Base-by-base conservation (phyloP, 1,140 invertebrate species). In the Vanessa tameamea region DNA sequence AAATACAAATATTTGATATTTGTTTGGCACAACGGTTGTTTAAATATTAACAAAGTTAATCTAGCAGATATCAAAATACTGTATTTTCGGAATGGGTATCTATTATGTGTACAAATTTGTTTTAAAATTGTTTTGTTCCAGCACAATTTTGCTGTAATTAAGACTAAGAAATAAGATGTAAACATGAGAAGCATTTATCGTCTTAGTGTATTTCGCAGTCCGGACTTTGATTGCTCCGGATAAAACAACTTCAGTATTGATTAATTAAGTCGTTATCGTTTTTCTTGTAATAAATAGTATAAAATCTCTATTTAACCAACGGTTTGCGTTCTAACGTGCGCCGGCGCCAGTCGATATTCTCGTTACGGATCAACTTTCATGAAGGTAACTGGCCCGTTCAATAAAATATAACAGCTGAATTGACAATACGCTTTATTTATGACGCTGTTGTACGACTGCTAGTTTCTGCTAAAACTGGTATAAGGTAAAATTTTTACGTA, bases 341-440 rank as follows among this genome's bases (percentile, higher is more conserved):
- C 55, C 68, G 87, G 89, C 89, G 88, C 88, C 88, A 85, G 83
- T 76, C 82, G 69, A 75, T 86, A 89, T 89, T 89, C 89, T 86
- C 81, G 84, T 77, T 76, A 77, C 82, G 73, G 83, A 86, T 83
- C 88, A 87, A 91, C 89, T 91, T 91, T 91, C 89, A 87, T 90
- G 86, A 89, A 88, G 82, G 83, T 82, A 88, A 87, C 84, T 79
- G 82, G 84, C 84, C 84, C 75, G 82, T 84, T 87, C 75, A 76
- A 75, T 79, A 76, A 79, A 79, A 75, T 79, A 77, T 71, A 71
- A 76, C 51, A 71, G 72, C 51, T 76, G 57, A 64, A 72, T 77
- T 64, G 66, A 79, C 69, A 69, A 75, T 66, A 69, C 20, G 61
- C 20, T 51, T 73, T 70, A 72, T 76, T 72, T 76, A 72, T 48